These are phyloP conservation scores for Nannospalax galili DNA, from an alignment of 2,113 vertebrate species.

Conservation along the genomic window DNA sequence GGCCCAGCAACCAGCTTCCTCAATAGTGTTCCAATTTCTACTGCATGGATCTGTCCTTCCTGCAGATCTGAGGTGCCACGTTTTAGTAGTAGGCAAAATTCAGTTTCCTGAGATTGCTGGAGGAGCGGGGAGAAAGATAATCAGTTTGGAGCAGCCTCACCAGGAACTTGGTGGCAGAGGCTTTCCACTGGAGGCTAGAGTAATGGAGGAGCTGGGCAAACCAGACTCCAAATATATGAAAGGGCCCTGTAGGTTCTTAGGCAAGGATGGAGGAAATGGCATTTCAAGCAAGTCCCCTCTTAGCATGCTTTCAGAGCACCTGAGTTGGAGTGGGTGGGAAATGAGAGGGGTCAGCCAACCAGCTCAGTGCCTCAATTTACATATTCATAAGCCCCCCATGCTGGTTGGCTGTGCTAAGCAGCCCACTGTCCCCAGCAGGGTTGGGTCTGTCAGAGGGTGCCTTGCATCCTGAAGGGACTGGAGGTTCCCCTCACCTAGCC, in stretches of 20 bases:
- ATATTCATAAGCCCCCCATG: slow-evolving; percentile 85
- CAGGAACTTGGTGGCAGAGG: neutral
- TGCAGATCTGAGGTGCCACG: neutral
- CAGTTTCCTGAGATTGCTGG: neutral
- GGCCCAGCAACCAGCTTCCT: neutral
- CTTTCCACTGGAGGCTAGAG: neutral
- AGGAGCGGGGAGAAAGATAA: neutral
- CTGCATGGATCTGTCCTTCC: neutral
- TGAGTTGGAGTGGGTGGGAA: slow-evolving; percentile 8
- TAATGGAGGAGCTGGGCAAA: neutral
- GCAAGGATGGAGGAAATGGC: neutral
- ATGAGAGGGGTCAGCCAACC: slow-evolving; percentile 63
- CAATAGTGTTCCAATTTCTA: neutral
- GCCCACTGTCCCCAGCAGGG: slow-evolving; percentile 62
- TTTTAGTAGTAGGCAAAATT: neutral
- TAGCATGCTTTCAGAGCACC: neutral
- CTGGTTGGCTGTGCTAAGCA: slow-evolving; percentile 82
- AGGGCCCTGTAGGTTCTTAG: neutral
- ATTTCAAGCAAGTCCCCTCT: slow-evolving; percentile 29
- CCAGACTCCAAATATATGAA: neutral
- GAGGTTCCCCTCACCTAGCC: neutral
- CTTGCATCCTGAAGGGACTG: neutral
- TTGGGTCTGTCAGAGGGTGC: slow-evolving; percentile 29
- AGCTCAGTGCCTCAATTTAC: slow-evolving; percentile 79
- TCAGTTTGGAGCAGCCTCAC: neutral